Evolutionary conservation across 2,113 vertebrate species (phyloP), one percentile per base, ranked within the genome.

Genomic region (Glaucomys volans): DNA sequence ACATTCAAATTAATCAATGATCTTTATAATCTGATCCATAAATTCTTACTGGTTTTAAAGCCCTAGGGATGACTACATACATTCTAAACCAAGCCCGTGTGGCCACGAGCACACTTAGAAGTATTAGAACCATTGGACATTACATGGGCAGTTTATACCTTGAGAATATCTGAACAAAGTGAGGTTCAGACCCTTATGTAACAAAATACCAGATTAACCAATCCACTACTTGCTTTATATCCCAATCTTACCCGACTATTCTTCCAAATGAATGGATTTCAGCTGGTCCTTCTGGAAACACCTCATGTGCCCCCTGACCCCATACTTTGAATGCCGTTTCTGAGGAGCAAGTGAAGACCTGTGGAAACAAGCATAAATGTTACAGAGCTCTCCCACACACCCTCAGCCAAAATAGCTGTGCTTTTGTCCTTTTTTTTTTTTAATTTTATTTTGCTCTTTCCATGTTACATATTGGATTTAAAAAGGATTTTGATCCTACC

Each of bases 301-400:
- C 44, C 11, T 28, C 9, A 10, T 13, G 13, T 66, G 24, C n/a
- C 20, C 50, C 59, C 12, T 75, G 17, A 28, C 4, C 22, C 13
- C 2, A 2, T 1, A 24, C 0, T 10, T 32, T 57, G 54, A 22
- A 22, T 2, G 12, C 2, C 74, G 30, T 10, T 79, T 7, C 35
- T 2, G 40, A 77, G 75, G 44, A 80, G 32, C 54, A 22, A n/a
- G 35, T 57, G 50, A 50, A 52, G 24, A 3, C 4, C 13, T 22
- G 22, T 28, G 8, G 30, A 69, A 35, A n/a, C 4, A 69, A 59
- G 20, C 1, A 5, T 18, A 16, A 28, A 18, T 54, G 24, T 24
- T 40, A 1, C 0, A 4, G 10, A n/a, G 8, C 2, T 40, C 20
- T 32, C 26, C 32, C 20, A 13, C 13, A 52, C 20, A 10, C 0